phyloP scores from a whole-genome alignment of 2,888 invertebrate species.

The Lasioglossum marginatum region DNA sequence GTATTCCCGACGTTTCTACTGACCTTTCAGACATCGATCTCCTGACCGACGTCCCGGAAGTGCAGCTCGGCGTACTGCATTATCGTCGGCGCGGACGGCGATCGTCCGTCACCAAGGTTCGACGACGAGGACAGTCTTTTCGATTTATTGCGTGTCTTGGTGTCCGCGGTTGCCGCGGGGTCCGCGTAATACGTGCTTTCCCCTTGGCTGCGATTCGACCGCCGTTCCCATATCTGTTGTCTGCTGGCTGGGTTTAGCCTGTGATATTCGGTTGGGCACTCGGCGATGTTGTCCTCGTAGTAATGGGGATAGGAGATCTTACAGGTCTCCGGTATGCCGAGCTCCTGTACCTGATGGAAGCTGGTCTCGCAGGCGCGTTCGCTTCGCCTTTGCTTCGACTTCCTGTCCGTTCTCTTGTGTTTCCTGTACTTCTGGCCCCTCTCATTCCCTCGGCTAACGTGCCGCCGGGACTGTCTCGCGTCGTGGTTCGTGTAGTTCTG shows the following conservation, averaged over 20 bases:
- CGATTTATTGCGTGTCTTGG: slow-evolving; percentile 70
- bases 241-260: slow-evolving; percentile 52
- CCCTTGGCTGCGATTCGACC: slow-evolving; percentile 48
- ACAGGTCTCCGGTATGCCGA: slow-evolving; percentile 80
- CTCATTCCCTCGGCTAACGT: slow-evolving; percentile 64
- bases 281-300: slow-evolving; percentile 80
- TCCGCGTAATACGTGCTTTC: slow-evolving; percentile 58
- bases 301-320: slow-evolving; percentile 83
- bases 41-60: slow-evolving; percentile 89
- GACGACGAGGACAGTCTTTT: slow-evolving; percentile 70
- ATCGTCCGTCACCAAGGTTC: slow-evolving; percentile 67
- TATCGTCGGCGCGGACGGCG: slow-evolving; percentile 78
- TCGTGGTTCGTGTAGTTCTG: slow-evolving; percentile 64
- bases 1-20: slow-evolving; percentile 65
- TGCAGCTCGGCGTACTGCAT: slow-evolving; percentile 89
- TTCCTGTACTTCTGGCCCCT: slow-evolving; percentile 71
- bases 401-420: slow-evolving; percentile 71
- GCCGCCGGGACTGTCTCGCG: slow-evolving; percentile 65
- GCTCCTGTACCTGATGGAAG: slow-evolving; percentile 79
- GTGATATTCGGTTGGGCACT: slow-evolving; percentile 75
- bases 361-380: slow-evolving; percentile 76
- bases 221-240: slow-evolving; percentile 63
- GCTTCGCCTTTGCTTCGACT: slow-evolving; percentile 77
- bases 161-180: slow-evolving; percentile 45
- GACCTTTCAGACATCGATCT: slow-evolving; percentile 88